A percentile compares a stretch with the other conserved stretches of the same genome.
Evolutionary conservation across 2,888 invertebrate species (phyloP).

Genomic region (Nomada ferruginata): DNA sequence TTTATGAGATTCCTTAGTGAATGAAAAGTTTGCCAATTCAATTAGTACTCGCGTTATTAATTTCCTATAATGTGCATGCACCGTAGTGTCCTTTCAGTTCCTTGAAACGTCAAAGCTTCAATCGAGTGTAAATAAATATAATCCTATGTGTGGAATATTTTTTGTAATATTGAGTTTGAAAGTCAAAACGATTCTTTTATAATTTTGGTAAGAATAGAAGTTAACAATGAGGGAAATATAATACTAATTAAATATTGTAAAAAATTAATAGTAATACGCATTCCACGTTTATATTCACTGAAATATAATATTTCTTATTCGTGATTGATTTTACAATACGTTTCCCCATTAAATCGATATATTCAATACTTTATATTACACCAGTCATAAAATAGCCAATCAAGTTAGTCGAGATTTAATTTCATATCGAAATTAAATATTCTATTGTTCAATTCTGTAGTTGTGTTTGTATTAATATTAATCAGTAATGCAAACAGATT

Average conservation of each 20-base stretch:
- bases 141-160: no score
- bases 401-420: slow-evolving; percentile 29
- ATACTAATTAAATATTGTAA: not conserved
- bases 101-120: no score
- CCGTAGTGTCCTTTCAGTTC: no score
- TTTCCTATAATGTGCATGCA: no score
- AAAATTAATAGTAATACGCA: not conserved
- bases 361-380: slow-evolving; percentile 3
- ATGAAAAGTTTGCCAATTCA: no score
- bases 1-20: no score
- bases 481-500: not conserved
- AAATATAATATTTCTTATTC: not conserved
- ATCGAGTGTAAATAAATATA: no score
- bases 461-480: not conserved
- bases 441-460: slow-evolving; percentile 17
- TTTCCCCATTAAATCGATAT: not conserved
- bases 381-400: slow-evolving; percentile 32
- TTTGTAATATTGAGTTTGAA: no score
- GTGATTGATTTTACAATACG: not conserved
- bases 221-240: no score
- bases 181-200: no score
- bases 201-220: no score
- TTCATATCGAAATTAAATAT: slow-evolving; percentile 37
- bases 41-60: no score
- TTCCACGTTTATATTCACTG: not conserved